These are phyloP conservation scores for Polietes domitor DNA, from an alignment of 2,888 invertebrate species.

Conservation along the genomic window DNA sequence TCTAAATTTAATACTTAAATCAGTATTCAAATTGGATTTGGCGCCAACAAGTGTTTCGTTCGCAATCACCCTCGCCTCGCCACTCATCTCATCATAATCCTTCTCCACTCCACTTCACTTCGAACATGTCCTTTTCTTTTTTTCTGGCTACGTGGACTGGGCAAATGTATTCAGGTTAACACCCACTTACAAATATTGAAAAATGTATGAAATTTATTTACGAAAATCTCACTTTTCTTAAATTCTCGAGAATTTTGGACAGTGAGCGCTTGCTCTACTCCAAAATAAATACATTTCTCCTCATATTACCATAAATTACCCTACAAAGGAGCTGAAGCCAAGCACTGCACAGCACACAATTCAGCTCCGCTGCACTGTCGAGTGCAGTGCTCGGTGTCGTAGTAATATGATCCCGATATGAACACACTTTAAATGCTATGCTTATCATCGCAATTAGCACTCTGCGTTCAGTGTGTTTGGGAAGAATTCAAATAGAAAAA, in stretches of 20 bases:
- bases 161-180: slow-evolving; percentile 78
- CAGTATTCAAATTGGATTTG: slow-evolving; percentile 60
- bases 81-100: slow-evolving; percentile 23
- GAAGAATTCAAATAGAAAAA: not conserved
- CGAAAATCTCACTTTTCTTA: slow-evolving; percentile 74
- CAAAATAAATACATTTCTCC: slow-evolving; percentile 53
- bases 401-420: slow-evolving; percentile 65
- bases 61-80: not conserved
- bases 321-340: slow-evolving; percentile 48
- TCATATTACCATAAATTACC: slow-evolving; percentile 74
- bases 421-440: slow-evolving; percentile 69
- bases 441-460: slow-evolving; percentile 66
- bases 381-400: slow-evolving; percentile 58
- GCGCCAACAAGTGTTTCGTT: slow-evolving; percentile 74
- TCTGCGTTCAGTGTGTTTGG: not conserved
- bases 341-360: slow-evolving; percentile 52
- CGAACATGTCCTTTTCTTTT: slow-evolving; percentile 55
- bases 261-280: slow-evolving; percentile 24
- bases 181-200: slow-evolving; percentile 71
- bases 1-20: not conserved
- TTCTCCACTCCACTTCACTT: slow-evolving; percentile 25
- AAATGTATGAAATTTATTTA: slow-evolving; percentile 61
- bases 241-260: slow-evolving; percentile 56
- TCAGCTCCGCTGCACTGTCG: slow-evolving; percentile 21
- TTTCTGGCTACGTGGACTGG: slow-evolving; percentile 60